Evolutionary conservation across 2,797 vertebrate species (phyloP).

Genomic region (Meda fulgida): DNA sequence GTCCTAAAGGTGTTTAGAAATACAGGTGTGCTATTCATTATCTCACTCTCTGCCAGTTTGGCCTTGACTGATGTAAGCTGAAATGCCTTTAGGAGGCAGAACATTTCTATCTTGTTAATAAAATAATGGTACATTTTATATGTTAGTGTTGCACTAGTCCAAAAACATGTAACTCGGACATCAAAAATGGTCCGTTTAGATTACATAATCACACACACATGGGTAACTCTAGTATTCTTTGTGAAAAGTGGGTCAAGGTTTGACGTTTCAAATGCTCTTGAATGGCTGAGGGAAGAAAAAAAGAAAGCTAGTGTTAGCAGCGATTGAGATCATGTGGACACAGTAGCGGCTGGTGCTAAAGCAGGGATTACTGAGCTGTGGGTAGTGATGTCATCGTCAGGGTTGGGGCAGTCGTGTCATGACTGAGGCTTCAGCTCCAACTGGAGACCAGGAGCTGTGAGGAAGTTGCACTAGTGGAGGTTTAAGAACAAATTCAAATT

Average conservation of each 20-base stretch:
- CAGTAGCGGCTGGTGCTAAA: conserved; percentile 54
- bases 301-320: conserved; percentile 49
- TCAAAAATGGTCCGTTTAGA: conserved; percentile 39
- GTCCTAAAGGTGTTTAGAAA: conserved; percentile 4
- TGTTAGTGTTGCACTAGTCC: conserved; percentile 28
- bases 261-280: conserved; percentile 53
- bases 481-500: conserved; percentile 8
- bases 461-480: not conserved
- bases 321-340: conserved; percentile 59
- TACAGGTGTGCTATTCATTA: conserved; percentile 21
- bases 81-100: conserved; percentile 10
- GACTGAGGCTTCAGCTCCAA: conserved; percentile 20
- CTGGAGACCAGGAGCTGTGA: conserved; percentile 13
- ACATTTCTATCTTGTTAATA: conserved; percentile 27
- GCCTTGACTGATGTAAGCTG: conserved; percentile 23
- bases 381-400: conserved; percentile 59
- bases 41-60: conserved; percentile 14
- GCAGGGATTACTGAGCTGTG: conserved; percentile 58
- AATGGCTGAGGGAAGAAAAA: conserved; percentile 32
- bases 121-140: conserved; percentile 19
- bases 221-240: conserved; percentile 44
- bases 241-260: conserved; percentile 59
- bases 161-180: conserved; percentile 24
- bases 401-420: conserved; percentile 41
- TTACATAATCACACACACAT: conserved; percentile 52